phyloP scores from a whole-genome alignment of 2,888 invertebrate species.

The Xestia ashworthii region DNA sequence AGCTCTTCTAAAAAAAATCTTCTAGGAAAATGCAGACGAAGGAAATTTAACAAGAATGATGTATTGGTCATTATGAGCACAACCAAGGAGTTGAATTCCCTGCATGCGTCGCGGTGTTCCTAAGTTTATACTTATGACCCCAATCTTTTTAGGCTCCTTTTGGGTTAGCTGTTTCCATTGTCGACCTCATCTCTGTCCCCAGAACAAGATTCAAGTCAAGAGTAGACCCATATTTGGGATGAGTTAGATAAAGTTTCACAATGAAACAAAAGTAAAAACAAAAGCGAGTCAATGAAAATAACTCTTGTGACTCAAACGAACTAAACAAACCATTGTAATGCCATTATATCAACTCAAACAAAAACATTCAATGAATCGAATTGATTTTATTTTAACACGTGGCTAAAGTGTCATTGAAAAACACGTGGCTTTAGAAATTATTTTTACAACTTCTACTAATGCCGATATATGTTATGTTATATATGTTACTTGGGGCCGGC shows the following conservation, averaged over 20 bases:
- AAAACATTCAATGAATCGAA: background rate
- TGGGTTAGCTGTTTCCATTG: no score
- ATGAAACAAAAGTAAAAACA: slow-evolving; percentile 16
- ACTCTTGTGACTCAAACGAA: slow-evolving; percentile 14
- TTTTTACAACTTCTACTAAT: background rate
- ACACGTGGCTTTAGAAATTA: background rate
- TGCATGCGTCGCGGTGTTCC: no score
- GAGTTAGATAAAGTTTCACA: background rate
- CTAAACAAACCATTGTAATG: slow-evolving; percentile 9
- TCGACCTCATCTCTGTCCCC: no score
- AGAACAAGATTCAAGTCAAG: no score
- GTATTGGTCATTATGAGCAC: no score
- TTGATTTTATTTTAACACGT: slow-evolving; percentile 1
- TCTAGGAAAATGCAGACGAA: no score
- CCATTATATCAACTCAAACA: background rate
- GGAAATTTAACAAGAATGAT: background rate
- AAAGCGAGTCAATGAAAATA: slow-evolving; percentile 4
- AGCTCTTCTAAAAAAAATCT: no score
- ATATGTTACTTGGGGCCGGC: background rate
- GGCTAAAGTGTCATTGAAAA: background rate
- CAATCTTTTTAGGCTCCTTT: no score
- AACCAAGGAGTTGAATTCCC: no score
- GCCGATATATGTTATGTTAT: background rate
- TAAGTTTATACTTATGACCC: no score
- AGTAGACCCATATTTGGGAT: background rate